Evolutionary conservation across 1,140 invertebrate genomes (phyloP).

Genomic region (Chironomus striatipennis): DNA sequence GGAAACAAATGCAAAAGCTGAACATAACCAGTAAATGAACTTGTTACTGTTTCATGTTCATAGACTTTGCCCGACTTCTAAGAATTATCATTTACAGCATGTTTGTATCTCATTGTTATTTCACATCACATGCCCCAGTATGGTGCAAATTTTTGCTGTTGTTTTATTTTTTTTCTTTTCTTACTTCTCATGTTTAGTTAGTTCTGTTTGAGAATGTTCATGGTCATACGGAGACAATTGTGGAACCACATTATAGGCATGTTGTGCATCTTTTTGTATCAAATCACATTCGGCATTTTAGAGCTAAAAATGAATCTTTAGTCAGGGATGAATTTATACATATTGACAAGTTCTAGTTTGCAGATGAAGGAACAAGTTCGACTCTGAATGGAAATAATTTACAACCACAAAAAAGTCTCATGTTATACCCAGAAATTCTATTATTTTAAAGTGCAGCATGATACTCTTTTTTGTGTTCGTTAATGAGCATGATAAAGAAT

Average conservation of each 20-base stretch:
- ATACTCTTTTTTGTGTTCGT: neutral
- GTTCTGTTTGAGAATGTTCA: neutral
- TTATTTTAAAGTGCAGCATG: neutral
- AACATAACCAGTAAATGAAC: conserved; percentile 1
- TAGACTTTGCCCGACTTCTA: conserved; percentile 3
- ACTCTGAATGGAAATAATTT: neutral
- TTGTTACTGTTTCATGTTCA: conserved; percentile 6
- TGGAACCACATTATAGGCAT: conserved; percentile 7
- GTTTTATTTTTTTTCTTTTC: too few relatives aligned
- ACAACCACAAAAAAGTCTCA: conserved; percentile 21
- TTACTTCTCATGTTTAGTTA: too few relatives aligned
- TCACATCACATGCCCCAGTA: neutral
- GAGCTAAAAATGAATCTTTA: neutral
- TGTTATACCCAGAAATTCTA: conserved; percentile 12
- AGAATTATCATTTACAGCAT: neutral
- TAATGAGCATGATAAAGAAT: neutral
- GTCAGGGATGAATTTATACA: too few relatives aligned
- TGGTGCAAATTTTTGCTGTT: neutral
- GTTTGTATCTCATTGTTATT: neutral
- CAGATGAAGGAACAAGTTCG: neutral
- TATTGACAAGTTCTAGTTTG: too few relatives aligned
- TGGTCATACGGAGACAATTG: neutral
- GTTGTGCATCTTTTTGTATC: neutral
- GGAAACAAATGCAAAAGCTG: neutral
- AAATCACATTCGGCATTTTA: neutral